These are phyloP conservation scores for Hybos culiciformis DNA, from an alignment of 2,888 invertebrate species.

Conservation along the genomic window DNA sequence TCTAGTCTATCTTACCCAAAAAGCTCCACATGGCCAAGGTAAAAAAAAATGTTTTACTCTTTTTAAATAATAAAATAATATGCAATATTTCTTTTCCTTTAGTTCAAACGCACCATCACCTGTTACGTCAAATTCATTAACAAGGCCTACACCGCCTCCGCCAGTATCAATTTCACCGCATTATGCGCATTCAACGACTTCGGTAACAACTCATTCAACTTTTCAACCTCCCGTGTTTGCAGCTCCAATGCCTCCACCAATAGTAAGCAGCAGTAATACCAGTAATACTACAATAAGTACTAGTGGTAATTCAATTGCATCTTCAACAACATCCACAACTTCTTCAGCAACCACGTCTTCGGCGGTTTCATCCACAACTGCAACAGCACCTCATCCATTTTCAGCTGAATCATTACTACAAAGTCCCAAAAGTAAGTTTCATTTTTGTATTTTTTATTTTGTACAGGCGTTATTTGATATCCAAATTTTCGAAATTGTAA, in stretches of 20 bases:
- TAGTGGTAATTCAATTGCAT: too few relatives aligned
- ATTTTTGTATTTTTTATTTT: background rate
- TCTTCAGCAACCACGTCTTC: too few relatives aligned
- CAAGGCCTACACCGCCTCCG: constrained; percentile 42
- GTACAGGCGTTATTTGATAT: background rate
- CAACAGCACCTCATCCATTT: constrained; percentile 66
- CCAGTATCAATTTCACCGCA: constrained; percentile 19
- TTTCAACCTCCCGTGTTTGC: constrained; percentile 56
- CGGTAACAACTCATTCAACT: constrained; percentile 26
- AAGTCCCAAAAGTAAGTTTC: constrained; percentile 49
- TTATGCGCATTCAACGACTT: constrained; percentile 14
- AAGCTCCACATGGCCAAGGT: constrained; percentile 32
- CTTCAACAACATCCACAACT: too few relatives aligned
- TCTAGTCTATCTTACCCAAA: constrained; percentile 28
- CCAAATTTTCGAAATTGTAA: background rate
- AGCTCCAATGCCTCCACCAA: constrained; percentile 44
- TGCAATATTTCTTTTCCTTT: constrained; percentile 16
- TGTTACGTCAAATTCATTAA: constrained; percentile 36
- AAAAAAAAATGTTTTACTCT: constrained; percentile 4
- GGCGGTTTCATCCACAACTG: constrained; percentile 18
- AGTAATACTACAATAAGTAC: too few relatives aligned
- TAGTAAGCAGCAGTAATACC: constrained; percentile 21
- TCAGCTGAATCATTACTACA: constrained; percentile 80
- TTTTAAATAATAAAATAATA: background rate
- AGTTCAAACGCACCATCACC: constrained; percentile 36